Conservation (phyloP, 2,113 vertebrate genomes). For the Petaurus breviceps region DNA sequence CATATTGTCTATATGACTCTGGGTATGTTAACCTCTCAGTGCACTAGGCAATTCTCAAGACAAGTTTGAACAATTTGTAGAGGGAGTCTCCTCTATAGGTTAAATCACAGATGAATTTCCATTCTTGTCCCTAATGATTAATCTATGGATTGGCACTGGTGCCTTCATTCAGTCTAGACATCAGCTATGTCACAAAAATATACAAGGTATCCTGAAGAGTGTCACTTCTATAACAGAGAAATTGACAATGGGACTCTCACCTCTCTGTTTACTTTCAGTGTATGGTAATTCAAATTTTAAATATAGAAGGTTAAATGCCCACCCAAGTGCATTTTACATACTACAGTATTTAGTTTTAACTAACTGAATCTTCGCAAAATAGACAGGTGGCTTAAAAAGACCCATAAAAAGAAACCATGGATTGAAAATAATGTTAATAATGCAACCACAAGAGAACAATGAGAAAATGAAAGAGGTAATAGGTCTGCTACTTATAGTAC, state of each 20-base stretch:
- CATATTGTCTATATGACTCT: too few species aligned
- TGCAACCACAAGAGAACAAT: too few species aligned
- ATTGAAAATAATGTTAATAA: too few species aligned
- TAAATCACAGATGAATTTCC: not conserved
- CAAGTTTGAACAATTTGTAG: not conserved
- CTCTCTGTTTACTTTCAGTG: not conserved
- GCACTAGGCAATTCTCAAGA: not conserved
- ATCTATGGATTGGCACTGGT: not conserved
- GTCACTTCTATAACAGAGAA: not conserved
- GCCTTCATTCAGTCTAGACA: not conserved
- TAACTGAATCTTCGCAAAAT: too few species aligned
- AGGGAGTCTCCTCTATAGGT: not conserved
- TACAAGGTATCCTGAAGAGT: not conserved
- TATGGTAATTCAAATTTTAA: not conserved
- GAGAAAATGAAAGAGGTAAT: too few species aligned
- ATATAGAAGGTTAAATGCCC: too few species aligned
- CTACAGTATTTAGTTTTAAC: not conserved
- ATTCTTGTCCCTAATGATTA: not conserved
- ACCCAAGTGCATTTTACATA: not conserved
- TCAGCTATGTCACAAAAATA: not conserved
- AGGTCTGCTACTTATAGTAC: too few species aligned
- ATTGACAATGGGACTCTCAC: not conserved
- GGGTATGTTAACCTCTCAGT: too few species aligned
- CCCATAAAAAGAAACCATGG: too few species aligned
- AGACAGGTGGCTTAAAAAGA: too few species aligned